Base-by-base conservation (phyloP, 1,140 invertebrate species). In the Drosophila seguyi region DNA sequence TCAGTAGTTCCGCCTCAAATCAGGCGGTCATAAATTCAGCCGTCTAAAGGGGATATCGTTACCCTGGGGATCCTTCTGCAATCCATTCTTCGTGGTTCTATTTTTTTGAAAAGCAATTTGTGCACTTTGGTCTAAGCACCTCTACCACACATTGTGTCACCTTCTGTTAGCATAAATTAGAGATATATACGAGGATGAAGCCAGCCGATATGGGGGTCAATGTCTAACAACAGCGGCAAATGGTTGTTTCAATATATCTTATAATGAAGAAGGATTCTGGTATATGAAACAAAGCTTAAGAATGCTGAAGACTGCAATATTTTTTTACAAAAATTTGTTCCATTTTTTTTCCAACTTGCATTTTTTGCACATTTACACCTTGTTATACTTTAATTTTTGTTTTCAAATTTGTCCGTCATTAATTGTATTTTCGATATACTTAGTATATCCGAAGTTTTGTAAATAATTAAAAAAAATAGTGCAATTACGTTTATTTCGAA, bases 11-110 rank as follows among this genome's bases (percentile, higher is more conserved):
- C 7, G 79, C 67, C 50, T 56, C 75, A 3, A 78, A 66, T 13
- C 83, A 87, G 53, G 75, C 91, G 38, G 90, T 88, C 34, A 92
- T 92, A 27, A 92, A 92, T 76, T 92, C 91, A 56, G 91, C 91
- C 42, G 91, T 92, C 75, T 92, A 92, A 42, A 52, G 14, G 44
- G 44, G 18, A 45, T 36, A 6, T 34, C 20, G n/a, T 2, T 41
- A 8, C 31, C 11, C 11, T 20, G 16, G 22, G 38, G 27, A 69
- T 38, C 34, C 31, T 27, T 22, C 39, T 34, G 27, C 39, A 57
- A 72, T 39, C 66, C 48, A 48, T 48, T 76, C 29, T 39, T 45
- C 29, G 44, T 55, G 73, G 45, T 62, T 80, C 76, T 84, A 60
- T 60, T 61, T 68, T 76, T 45, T 76, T 56, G 56, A 10, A 38